phyloP scores from a whole-genome alignment of 2,797 vertebrate genomes.

The Neosalanx taihuensis region DNA sequence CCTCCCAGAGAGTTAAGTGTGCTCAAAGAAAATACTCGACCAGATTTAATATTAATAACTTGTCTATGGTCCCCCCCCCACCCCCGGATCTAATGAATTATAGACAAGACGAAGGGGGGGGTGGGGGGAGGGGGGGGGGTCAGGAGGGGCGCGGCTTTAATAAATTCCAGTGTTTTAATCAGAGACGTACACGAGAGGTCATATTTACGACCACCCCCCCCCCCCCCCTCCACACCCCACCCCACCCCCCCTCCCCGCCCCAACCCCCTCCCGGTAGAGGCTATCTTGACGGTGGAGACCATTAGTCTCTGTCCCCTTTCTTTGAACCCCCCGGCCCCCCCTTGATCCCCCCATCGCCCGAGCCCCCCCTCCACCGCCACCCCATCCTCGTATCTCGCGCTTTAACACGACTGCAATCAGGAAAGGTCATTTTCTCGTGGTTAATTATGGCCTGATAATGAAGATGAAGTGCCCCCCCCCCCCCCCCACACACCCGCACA shows the following conservation, averaged over 20 bases:
- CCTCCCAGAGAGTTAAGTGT: constrained; percentile 19
- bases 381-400: constrained; percentile 16
- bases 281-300: constrained; percentile 25
- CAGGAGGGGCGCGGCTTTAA: constrained; percentile 30
- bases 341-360: background rate
- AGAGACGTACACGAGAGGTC: constrained; percentile 37
- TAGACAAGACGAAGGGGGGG: constrained; percentile 10
- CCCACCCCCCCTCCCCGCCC: background rate
- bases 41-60: constrained; percentile 45
- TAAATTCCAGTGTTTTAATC: constrained; percentile 52
- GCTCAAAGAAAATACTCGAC: constrained; percentile 29
- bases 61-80: constrained; percentile 14
- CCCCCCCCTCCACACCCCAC: background rate
- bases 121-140: too few species aligned
- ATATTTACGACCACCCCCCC: constrained; percentile 31
- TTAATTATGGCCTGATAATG: constrained; percentile 45
- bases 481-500: constrained; percentile 5
- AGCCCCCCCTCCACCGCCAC: background rate
- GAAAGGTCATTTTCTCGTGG: constrained; percentile 26
- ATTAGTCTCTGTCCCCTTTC: constrained; percentile 28
- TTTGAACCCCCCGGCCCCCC: background rate
- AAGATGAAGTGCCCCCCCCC: constrained; percentile 31
- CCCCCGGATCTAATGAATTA: constrained; percentile 37
- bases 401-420: constrained; percentile 25
- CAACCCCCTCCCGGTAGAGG: background rate